Evolutionary conservation across 2,888 invertebrate genomes (phyloP).

Genomic region (Ochropacha duplaris): DNA sequence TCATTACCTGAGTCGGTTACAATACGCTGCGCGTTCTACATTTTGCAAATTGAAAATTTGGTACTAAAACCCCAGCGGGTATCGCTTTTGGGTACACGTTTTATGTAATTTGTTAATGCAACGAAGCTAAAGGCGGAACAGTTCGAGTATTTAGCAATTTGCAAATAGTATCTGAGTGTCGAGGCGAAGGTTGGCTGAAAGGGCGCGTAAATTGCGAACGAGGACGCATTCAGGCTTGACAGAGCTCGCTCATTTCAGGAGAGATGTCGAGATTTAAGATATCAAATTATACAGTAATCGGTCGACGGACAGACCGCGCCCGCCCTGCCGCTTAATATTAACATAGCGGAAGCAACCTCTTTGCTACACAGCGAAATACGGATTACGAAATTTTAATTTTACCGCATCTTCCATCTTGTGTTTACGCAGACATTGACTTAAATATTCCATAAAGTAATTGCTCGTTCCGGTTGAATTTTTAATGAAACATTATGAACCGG

Average conservation of each 20-base stretch:
- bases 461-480: slow-evolving; percentile 74
- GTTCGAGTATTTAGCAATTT: slow-evolving; percentile 42
- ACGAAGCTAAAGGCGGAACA: slow-evolving; percentile 33
- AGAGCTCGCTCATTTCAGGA: slow-evolving; percentile 55
- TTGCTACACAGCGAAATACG: slow-evolving; percentile 60
- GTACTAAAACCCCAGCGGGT: background rate
- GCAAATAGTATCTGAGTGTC: slow-evolving; percentile 44
- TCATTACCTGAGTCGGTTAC: background rate
- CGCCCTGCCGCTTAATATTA: slow-evolving; percentile 64
- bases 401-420: slow-evolving; percentile 67
- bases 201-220: slow-evolving; percentile 72
- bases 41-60: background rate
- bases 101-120: slow-evolving; percentile 20
- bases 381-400: slow-evolving; percentile 73
- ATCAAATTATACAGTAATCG: slow-evolving; percentile 78
- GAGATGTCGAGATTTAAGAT: slow-evolving; percentile 71
- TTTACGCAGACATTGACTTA: slow-evolving; percentile 71
- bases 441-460: slow-evolving; percentile 78
- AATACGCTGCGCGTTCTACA: background rate
- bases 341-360: slow-evolving; percentile 70
- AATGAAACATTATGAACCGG: slow-evolving; percentile 71
- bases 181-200: slow-evolving; percentile 57
- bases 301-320: slow-evolving; percentile 52
- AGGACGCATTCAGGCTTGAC: slow-evolving; percentile 68
- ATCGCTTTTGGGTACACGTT: background rate